phyloP scores from a whole-genome alignment of 2,888 invertebrate genomes.

The Hesperia comma region DNA sequence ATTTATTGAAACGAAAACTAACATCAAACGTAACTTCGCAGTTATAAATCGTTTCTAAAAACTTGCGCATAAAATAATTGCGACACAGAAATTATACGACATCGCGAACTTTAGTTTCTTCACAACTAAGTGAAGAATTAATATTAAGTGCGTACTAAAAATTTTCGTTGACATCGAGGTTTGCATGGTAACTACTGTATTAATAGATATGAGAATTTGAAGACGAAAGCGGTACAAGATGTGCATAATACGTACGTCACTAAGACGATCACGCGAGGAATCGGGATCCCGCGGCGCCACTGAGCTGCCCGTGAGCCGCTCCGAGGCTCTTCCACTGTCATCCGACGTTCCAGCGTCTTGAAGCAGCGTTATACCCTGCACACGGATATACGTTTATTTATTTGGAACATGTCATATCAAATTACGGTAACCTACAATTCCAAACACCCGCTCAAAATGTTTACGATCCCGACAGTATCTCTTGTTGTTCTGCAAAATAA shows the following conservation, averaged over 20 bases:
- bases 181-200: too few relatives aligned
- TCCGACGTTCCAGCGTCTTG: constrained; percentile 93
- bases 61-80: too few relatives aligned
- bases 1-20: too few relatives aligned
- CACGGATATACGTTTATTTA: constrained; percentile 51
- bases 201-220: constrained; percentile 24
- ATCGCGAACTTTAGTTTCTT: too few relatives aligned
- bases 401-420: not conserved
- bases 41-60: too few relatives aligned
- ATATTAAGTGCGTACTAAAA: too few relatives aligned
- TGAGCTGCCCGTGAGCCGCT: constrained; percentile 90
- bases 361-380: constrained; percentile 88
- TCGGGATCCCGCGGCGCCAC: constrained; percentile 90
- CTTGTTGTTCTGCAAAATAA: constrained; percentile 25
- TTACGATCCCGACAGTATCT: not conserved
- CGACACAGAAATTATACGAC: too few relatives aligned
- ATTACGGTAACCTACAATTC: constrained; percentile 6
- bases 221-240: constrained; percentile 41
- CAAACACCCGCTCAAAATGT: not conserved
- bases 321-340: constrained; percentile 92
- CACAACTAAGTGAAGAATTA: too few relatives aligned
- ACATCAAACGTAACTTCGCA: too few relatives aligned
- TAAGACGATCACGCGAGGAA: constrained; percentile 92
- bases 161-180: too few relatives aligned
- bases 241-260: constrained; percentile 88